Base-by-base conservation (phyloP, 2,888 invertebrate species). In the Mythimna albipuncta region DNA sequence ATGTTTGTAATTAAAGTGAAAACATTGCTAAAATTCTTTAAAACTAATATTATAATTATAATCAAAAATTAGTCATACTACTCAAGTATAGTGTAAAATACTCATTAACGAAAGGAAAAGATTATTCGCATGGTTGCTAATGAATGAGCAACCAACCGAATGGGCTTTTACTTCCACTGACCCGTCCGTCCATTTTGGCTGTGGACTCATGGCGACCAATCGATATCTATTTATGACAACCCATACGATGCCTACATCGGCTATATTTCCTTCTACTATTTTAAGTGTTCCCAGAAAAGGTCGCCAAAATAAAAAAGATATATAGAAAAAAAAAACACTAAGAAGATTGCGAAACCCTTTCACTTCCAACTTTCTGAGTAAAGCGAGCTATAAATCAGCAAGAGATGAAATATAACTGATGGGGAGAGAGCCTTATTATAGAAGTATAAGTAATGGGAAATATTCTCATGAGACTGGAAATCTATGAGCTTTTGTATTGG, bases 401-500 rank as follows among this genome's bases (percentile, higher is more conserved):
- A 26, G 19, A 67, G 54, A 85, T 84, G 82, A 83, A 82, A 85
- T 85, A 82, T 77, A 69, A 62, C 84, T 69, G 21, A 73, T 72
- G 50, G 72, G 58, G 69, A 72, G 35, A 66, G 63, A 70, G 62
- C 71, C 74, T 83, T 85, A 83, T 83, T 84, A 85, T 77, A 70
- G 62, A 62, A 58, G 67, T 76, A 79, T 75, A 85, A 83, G 72
- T 81, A 85, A 85, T 84, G 79, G 73, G 69, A 74, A 78, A 80
- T 76, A 82, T 67, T 72, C 79, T 74, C 74, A 77, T 81, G 65
- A 64, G 82, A 83, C 74, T 62, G 64, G 62, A 69, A 75, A 81
- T 73, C 78, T 83, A 77, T 84, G 74, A 75, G 85, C 72, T 81
- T 77, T 78, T 81, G 84, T 85, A 83, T 83, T 68, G 68, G 69